Evolutionary conservation across 2,113 vertebrate genomes (phyloP).

Genomic region (Bungarus multicinctus): DNA sequence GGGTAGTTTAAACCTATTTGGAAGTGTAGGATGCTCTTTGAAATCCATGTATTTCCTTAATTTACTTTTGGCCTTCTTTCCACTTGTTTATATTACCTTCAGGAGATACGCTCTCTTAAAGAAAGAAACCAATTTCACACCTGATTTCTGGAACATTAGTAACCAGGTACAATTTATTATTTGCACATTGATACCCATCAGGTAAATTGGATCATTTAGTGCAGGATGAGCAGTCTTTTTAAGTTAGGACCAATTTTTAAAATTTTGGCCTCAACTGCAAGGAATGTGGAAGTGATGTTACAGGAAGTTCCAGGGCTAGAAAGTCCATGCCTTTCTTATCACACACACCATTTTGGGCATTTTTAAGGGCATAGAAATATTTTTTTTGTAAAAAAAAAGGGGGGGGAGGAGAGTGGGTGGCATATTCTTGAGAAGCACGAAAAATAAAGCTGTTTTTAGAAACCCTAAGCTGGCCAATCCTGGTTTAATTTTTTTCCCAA

Average conservation of each 20-base stretch:
- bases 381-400: not conserved
- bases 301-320: not conserved
- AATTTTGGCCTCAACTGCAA: not conserved
- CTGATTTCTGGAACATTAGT: conserved; percentile 65
- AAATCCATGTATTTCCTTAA: not conserved
- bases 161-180: conserved; percentile 64
- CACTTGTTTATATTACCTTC: conserved; percentile 13
- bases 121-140: conserved; percentile 60
- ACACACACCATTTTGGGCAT: not conserved
- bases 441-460: not conserved
- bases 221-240: not conserved
- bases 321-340: not conserved
- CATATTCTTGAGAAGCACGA: not conserved
- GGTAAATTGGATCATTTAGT: not conserved
- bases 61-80: conserved; percentile 31
- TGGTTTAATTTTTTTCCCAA: not conserved
- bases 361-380: not conserved
- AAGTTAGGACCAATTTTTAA: not conserved
- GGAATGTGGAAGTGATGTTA: not conserved
- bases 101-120: conserved; percentile 71
- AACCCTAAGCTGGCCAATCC: not conserved
- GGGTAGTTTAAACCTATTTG: not conserved
- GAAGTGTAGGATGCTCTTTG: not conserved
- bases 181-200: not conserved
- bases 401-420: not conserved